A percentile compares a stretch with the other conserved stretches of the same genome.
phyloP scores from a whole-genome alignment of 1,140 invertebrate genomes.

The Brevipalpus yothersi region DNA sequence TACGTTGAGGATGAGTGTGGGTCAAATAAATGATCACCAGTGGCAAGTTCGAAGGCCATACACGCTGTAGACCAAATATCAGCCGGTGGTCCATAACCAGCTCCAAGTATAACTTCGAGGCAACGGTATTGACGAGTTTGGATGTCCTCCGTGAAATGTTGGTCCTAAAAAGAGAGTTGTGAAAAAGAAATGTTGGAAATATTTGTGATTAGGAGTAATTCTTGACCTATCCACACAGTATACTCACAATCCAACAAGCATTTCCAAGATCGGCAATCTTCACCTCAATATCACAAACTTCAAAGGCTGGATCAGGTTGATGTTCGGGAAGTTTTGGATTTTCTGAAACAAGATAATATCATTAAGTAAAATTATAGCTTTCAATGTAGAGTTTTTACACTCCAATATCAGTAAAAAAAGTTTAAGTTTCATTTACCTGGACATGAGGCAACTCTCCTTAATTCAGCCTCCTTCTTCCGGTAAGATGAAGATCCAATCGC shows the following conservation, averaged over 20 bases:
- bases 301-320: constrained; percentile 44
- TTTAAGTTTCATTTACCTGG: background rate
- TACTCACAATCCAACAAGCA: constrained; percentile 73
- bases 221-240: too few relatives aligned
- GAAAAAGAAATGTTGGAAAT: too few relatives aligned
- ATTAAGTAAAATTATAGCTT: too few relatives aligned
- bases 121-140: constrained; percentile 95
- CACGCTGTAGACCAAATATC: constrained; percentile 99
- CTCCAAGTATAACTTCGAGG: constrained; percentile 77
- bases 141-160: constrained; percentile 85
- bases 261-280: constrained; percentile 96
- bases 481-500: too few relatives aligned
- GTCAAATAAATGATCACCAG: constrained; percentile 96
- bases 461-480: too few relatives aligned
- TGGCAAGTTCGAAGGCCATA: constrained; percentile 95
- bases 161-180: constrained; percentile 19
- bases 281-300: constrained; percentile 54
- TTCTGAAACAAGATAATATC: background rate
- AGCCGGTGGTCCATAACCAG: constrained; percentile 75
- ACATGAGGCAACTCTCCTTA: background rate
- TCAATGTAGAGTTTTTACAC: too few relatives aligned
- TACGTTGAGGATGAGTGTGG: constrained; percentile 59
- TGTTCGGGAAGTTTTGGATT: constrained; percentile 11
- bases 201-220: too few relatives aligned
- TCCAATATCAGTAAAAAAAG: background rate